Percentiles rank a stretch among this genome's conserved stretches.
These are phyloP conservation scores for Otus sunia DNA, from an alignment of 2,113 vertebrate species.

Conservation along the genomic window DNA sequence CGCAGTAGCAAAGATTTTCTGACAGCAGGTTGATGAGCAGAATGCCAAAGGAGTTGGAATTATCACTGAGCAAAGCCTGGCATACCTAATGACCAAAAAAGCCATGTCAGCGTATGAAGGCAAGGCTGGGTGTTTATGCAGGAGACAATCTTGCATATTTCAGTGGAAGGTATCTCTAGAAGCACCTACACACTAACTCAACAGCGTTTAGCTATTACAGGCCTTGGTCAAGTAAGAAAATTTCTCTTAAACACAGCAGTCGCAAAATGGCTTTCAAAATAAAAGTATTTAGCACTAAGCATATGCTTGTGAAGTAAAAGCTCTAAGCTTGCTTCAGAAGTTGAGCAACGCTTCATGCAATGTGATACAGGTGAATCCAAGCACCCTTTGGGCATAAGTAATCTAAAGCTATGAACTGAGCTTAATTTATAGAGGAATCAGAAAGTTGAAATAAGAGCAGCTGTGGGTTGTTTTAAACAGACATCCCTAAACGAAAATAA, in stretches of 20 bases:
- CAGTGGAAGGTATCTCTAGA: not conserved
- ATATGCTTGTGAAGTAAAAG: not conserved
- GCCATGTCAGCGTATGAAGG: slow-evolving; percentile 27
- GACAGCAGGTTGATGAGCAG: slow-evolving; percentile 25
- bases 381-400: not conserved
- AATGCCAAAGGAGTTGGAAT: slow-evolving; percentile 17
- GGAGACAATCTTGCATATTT: not conserved
- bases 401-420: not conserved
- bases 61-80: not conserved
- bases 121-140: not conserved
- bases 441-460: not conserved
- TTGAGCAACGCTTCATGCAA: slow-evolving; percentile 3
- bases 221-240: not conserved
- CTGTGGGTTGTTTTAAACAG: not conserved
- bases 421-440: not conserved
- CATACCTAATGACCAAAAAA: not conserved
- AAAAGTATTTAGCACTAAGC: slow-evolving; percentile 12
- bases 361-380: not conserved
- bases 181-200: not conserved
- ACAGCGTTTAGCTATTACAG: not conserved
- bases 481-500: not conserved
- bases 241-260: not conserved
- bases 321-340: not conserved
- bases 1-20: not conserved
- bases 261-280: not conserved